Conservation (phyloP, 1,140 invertebrate genomes). For the Solenopsis fugax region DNA sequence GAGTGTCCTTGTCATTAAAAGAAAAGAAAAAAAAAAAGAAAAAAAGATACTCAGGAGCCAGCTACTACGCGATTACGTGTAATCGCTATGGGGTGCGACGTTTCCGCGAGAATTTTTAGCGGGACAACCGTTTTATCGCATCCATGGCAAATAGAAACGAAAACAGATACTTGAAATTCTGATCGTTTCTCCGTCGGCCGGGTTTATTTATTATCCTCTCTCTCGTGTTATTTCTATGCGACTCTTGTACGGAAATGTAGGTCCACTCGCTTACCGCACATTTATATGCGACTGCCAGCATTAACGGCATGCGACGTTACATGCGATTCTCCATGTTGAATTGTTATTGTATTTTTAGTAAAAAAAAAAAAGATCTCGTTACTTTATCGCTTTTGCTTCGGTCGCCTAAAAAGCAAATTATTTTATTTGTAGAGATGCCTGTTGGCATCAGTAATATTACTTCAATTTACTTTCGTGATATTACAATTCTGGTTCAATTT, state of each 20-base stretch:
- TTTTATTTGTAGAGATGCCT: too few species aligned
- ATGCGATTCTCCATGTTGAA: neutral
- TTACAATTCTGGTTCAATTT: too few species aligned
- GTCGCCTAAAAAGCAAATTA: too few species aligned
- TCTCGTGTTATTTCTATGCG: slow-evolving; percentile 1
- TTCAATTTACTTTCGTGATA: too few species aligned
- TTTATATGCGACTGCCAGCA: neutral
- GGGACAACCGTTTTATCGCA: neutral
- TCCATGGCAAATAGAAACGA: neutral
- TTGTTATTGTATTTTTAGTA: neutral
- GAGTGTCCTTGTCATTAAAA: slow-evolving; percentile 64
- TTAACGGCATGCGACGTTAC: neutral
- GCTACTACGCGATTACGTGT: neutral
- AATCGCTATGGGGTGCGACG: neutral
- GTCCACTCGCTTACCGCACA: neutral
- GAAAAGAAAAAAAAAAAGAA: slow-evolving; percentile 11
- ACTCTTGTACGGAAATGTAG: slow-evolving; percentile 25
- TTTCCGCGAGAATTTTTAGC: slow-evolving; percentile 24
- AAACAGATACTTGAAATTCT: slow-evolving; percentile 20
- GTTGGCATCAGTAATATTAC: too few species aligned
- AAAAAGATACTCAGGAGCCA: neutral
- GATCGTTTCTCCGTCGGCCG: neutral
- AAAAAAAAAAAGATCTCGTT: neutral
- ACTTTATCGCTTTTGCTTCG: neutral
- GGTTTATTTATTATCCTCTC: slow-evolving; percentile 30